Base-by-base conservation (phyloP, 1,140 invertebrate genomes). In the Apis dorsata region DNA sequence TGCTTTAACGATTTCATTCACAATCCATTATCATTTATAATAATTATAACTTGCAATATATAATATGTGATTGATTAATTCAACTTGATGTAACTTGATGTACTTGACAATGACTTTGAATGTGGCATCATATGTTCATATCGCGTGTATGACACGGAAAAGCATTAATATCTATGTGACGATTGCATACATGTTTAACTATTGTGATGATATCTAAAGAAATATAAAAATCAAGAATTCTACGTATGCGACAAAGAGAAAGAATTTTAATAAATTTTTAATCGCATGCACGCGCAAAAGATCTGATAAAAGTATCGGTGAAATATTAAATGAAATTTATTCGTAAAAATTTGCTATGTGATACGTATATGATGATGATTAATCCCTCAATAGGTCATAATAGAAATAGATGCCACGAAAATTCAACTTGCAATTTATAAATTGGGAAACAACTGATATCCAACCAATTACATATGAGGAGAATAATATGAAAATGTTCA, bases 91-190 rank as follows among this genome's bases (percentile, higher is more conserved):
- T 81, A 63, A 75, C 34, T 24, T 28, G 57, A 74, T 74, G 85
- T 77, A 88, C 86, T 87, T 88, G 85, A 80, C 82, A 84, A 66
- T 88, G 86, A 69, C 82, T 88, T 79, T 86, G 86, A 81, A 74
- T 74, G 51, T 81, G 62, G 79, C 17, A 77, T 34, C 60, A n/a
- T 65, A 53, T 1, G 24, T 53, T 21, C 24, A 66, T 69, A 49
- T 69, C 12, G 19, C 11, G 10, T 66, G 62, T 49, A 55, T 34
- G 51, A 55, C 24, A 53, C 24, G 17, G 68, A 51, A 70, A 24
- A 51, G 15, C 13, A 53, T 53, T 62, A 66, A 65, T 55, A 12
- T 5, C 49, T 65, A 65, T 55, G 17, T 7, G 66, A 53, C 24
- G 11, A 66, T 77, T 55, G 10, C 21, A 17, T 17, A 24, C 15